Conservation (phyloP, 1,140 invertebrate genomes). For the Drosophila virilis region DNA sequence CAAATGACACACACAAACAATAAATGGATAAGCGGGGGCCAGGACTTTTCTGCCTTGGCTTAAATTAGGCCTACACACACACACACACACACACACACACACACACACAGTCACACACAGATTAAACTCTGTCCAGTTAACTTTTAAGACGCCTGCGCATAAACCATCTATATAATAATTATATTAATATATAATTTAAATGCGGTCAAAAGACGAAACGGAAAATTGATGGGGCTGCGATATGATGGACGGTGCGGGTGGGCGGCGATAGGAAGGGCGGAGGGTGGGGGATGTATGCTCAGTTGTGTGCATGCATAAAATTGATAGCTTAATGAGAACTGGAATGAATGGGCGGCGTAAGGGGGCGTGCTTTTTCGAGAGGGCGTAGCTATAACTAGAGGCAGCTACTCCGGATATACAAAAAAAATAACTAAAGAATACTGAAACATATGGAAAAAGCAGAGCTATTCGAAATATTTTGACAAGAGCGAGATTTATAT, state of each 20-base stretch:
- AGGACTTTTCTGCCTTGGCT: constrained; percentile 46
- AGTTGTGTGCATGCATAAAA: constrained; percentile 68
- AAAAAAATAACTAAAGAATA: no score
- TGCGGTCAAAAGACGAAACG: constrained; percentile 39
- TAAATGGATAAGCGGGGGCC: not conserved
- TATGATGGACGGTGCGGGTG: not conserved
- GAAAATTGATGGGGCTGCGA: constrained; percentile 51
- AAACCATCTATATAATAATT: constrained; percentile 42
- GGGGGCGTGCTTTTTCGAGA: not conserved
- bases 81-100: constrained; percentile 8
- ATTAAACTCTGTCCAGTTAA: not conserved
- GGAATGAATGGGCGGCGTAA: not conserved
- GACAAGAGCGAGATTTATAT: no score
- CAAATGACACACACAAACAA: constrained; percentile 15
- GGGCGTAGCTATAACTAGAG: not conserved
- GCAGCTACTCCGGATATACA: not conserved
- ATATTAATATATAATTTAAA: constrained; percentile 57
- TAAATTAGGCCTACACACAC: constrained; percentile 50
- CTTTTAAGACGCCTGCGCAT: constrained; percentile 19
- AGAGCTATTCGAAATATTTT: no score
- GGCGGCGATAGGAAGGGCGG: not conserved
- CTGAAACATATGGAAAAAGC: no score
- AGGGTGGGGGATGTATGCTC: not conserved
- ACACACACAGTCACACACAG: constrained; percentile 20
- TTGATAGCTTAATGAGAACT: constrained; percentile 58